Percentiles rank a stretch among this genome's conserved stretches.
phyloP scores from a whole-genome alignment of 1,140 invertebrate genomes.

The Varroa destructor region DNA sequence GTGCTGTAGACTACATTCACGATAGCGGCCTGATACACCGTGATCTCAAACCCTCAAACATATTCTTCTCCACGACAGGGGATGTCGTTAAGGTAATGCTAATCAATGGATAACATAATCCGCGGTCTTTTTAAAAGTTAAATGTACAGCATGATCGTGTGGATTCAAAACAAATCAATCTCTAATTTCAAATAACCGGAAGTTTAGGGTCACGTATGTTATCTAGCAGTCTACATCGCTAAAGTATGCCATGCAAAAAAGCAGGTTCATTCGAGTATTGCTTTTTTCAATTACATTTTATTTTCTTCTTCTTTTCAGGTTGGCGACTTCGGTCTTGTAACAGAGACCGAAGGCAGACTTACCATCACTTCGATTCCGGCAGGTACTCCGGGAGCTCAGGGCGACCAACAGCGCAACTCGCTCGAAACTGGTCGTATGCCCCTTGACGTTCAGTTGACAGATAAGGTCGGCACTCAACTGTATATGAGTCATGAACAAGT shows the following conservation, averaged over 20 bases:
- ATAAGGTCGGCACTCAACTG: slow-evolving; percentile 67
- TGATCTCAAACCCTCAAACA: slow-evolving; percentile 56
- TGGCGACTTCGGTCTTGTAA: slow-evolving; percentile 90
- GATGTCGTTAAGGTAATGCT: slow-evolving; percentile 25
- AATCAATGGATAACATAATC: no score
- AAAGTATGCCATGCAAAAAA: no score
- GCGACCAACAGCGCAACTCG: not conserved
- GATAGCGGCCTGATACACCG: slow-evolving; percentile 76
- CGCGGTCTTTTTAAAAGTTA: slow-evolving; percentile 5
- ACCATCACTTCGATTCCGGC: no score
- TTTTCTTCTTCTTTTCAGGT: slow-evolving; percentile 97
- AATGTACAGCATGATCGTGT: not conserved
- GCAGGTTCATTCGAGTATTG: not conserved
- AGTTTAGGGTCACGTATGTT: not conserved
- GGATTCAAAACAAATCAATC: not conserved
- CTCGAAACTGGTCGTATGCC: not conserved
- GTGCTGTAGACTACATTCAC: slow-evolving; percentile 89
- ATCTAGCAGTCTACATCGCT: not conserved
- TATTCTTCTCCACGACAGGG: not conserved
- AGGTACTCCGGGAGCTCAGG: no score
- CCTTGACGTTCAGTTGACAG: slow-evolving; percentile 46
- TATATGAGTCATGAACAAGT: slow-evolving; percentile 97
- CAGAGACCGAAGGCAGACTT: slow-evolving; percentile 54
- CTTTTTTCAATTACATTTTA: slow-evolving; percentile 49
- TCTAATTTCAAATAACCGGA: slow-evolving; percentile 11